Evolutionary conservation across 2,113 vertebrate species (phyloP).

Genomic region (Hypomesus transpacificus): DNA sequence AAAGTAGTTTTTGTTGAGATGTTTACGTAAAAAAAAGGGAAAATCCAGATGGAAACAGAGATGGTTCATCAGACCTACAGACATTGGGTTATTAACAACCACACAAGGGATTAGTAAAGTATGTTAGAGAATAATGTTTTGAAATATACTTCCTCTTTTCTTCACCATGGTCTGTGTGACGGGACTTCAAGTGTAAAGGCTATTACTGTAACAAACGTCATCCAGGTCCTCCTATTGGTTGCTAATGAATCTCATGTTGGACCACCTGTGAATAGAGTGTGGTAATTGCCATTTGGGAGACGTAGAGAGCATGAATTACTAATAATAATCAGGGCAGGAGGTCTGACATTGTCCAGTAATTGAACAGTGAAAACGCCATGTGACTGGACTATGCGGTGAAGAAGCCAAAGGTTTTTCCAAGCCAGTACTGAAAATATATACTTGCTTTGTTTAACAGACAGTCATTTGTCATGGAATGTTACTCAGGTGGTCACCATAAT

Average conservation of each 20-base stretch:
- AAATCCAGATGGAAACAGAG: too few species aligned
- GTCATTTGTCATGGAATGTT: conserved; percentile 60
- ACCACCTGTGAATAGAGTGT: conserved; percentile 62
- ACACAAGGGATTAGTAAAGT: too few species aligned
- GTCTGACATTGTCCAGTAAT: conserved; percentile 51
- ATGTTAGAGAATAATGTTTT: too few species aligned
- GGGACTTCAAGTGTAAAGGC: conserved; percentile 45
- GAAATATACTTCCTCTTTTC: conserved; percentile 24
- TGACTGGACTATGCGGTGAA: conserved; percentile 50
- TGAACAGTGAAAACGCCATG: conserved; percentile 55
- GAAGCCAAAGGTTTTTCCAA: conserved; percentile 57
- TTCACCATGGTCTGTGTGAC: conserved; percentile 25
- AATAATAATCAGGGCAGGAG: conserved; percentile 53
- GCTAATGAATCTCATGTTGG: conserved; percentile 61
- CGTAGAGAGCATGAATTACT: conserved; percentile 52
- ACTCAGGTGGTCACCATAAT: conserved; percentile 54
- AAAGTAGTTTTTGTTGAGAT: too few species aligned
- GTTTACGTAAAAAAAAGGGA: too few species aligned
- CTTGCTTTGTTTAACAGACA: conserved; percentile 52
- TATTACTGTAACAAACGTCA: conserved; percentile 46
- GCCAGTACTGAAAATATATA: conserved; percentile 43
- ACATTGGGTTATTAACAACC: too few species aligned
- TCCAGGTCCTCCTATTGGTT: conserved; percentile 38
- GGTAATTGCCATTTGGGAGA: conserved; percentile 63
- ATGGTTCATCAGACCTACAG: too few species aligned